phyloP scores from a whole-genome alignment of 2,113 vertebrate species.

The Choloepus hoffmanni region DNA sequence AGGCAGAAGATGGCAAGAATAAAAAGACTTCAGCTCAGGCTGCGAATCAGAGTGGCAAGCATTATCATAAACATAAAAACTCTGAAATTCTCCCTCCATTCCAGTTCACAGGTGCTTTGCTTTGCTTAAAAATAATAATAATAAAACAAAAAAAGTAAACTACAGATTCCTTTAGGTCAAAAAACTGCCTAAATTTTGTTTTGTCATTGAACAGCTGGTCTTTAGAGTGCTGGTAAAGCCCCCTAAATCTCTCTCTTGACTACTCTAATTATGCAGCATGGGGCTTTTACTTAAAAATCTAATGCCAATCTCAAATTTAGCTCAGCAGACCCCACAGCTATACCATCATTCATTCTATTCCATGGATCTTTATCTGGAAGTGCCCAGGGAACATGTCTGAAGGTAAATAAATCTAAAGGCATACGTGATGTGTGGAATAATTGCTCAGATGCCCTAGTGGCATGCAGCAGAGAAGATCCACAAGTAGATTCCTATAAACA shows the following conservation, averaged over 20 bases:
- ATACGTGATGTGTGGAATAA: background rate
- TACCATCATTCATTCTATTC: conserved; percentile 28
- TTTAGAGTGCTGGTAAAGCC: conserved; percentile 67
- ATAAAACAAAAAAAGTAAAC: conserved; percentile 52
- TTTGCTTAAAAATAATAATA: background rate
- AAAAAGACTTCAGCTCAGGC: conserved; percentile 60
- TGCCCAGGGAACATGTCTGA: background rate
- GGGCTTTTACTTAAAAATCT: conserved; percentile 56
- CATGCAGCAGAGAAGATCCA: background rate
- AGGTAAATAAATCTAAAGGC: conserved; percentile 51
- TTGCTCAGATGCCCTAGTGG: background rate
- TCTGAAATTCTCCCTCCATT: conserved; percentile 43
- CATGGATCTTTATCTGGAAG: background rate
- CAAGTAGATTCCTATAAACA: background rate
- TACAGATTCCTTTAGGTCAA: conserved; percentile 19
- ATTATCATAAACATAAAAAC: conserved; percentile 74
- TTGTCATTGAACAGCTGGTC: conserved; percentile 73
- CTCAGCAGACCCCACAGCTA: conserved; percentile 27
- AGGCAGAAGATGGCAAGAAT: conserved; percentile 45
- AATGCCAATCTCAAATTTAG: conserved; percentile 59
- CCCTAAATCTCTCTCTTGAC: conserved; percentile 68
- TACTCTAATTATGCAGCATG: conserved; percentile 58
- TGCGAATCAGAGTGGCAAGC: conserved; percentile 22
- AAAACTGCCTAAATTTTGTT: conserved; percentile 63
- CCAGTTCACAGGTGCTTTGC: conserved; percentile 70